Evolutionary conservation across 2,797 vertebrate species (phyloP), one percentile per base, ranked within the genome.

Genomic region (Lepilemur ruficaudatus): DNA sequence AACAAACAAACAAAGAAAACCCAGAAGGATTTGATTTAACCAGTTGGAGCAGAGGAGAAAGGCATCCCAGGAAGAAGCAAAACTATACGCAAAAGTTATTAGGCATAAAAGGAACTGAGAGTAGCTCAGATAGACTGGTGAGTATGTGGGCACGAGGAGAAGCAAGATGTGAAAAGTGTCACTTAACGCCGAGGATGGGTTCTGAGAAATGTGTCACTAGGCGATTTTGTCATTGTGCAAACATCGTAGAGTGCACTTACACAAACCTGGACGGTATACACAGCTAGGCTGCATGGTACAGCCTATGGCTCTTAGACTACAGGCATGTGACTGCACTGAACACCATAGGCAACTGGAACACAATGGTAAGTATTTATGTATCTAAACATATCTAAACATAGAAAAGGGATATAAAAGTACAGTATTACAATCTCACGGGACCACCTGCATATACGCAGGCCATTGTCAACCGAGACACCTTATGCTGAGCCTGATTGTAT

Each of bases 71-170:
- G 55, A 85, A 89, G 61, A 84, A 91, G 69, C 48, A 97, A 95
- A 94, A 65, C 48, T 20, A 67, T 67, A 80, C 8, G n/a, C 11
- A 67, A 46, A 95, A 92, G 61, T 93, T 81, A 84, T 67, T 50
- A 91, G 87, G 57, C 73, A 93, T 85, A 82, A 65, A 73, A 94
- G 86, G 69, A 86, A 73, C 41, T 23, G 46, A 91, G 25, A 79
- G 75, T 78, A 81, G 35, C 63, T 87, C 35, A 57, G 22, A 41
- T 35, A 69, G 38, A 75, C 32, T 76, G 55, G 5, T 65, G 32
- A 72, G 65, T 20, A 69, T 28, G 46, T n/a, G n/a, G 4, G n/a
- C 84, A 35, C 41, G 28, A 86, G 67, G 38, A 28, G 13, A 89
- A 32, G 32, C 41, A 83, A 73, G 63, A 57, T 41, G n/a, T 89